Conservation (phyloP, 2,888 invertebrate genomes). For the Stenoptilia bipunctidactyla region DNA sequence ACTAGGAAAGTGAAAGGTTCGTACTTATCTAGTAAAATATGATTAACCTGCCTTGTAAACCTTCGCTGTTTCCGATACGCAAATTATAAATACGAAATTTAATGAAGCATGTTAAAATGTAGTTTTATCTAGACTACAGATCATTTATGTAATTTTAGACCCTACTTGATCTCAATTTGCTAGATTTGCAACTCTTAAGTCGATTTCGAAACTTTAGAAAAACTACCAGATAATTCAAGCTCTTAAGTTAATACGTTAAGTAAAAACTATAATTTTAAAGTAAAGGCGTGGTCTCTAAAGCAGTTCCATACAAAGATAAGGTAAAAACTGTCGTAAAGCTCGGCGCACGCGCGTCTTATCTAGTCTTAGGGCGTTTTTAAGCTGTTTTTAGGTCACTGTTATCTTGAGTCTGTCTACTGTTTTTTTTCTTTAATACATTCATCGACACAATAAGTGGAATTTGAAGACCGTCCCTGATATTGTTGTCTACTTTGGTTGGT, state of each 20-base stretch:
- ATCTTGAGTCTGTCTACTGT: too few species aligned
- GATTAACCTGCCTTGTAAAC: conserved; percentile 2
- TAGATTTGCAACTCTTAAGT: too few species aligned
- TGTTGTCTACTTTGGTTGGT: too few species aligned
- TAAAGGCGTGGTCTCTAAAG: conserved; percentile 33
- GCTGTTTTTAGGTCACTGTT: too few species aligned
- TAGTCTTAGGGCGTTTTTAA: conserved; percentile 21
- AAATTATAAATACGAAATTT: conserved; percentile 3
- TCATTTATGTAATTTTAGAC: too few species aligned
- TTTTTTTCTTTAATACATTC: too few species aligned
- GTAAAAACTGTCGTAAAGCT: conserved; percentile 42
- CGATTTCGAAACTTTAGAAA: background rate
- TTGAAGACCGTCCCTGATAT: too few species aligned
- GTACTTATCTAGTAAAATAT: background rate
- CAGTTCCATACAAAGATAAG: conserved; percentile 42
- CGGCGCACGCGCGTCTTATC: conserved; percentile 43
- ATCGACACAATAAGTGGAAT: too few species aligned
- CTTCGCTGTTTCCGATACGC: conserved; percentile 8
- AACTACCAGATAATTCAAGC: background rate
- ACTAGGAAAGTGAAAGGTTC: conserved; percentile 13
- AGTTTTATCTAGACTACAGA: background rate
- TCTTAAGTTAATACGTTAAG: background rate
- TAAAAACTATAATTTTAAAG: conserved; percentile 16
- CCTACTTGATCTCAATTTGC: too few species aligned
- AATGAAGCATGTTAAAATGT: background rate